Base-by-base conservation (phyloP, 2,797 vertebrate genomes). In the Clarias fuscus region DNA sequence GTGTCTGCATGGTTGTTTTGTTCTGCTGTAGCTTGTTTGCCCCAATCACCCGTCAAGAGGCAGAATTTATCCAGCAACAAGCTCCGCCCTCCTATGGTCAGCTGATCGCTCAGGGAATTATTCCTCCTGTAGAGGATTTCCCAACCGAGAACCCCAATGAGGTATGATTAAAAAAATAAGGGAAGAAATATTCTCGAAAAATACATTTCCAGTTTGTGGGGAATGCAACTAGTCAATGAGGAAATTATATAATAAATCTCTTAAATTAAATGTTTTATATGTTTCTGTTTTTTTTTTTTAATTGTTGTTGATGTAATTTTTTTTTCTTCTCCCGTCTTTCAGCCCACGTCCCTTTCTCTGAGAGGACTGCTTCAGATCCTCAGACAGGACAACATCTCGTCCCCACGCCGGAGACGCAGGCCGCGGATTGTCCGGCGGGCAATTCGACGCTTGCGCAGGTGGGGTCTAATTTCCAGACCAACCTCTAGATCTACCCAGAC, bases 71-170 rank as follows among this genome's bases (percentile, higher is more conserved):
- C 76, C 97, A 97, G 89, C 97, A 97, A 90, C 97, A 98, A 91
- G 97, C 97, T 0, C 97, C 97, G 0, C 97, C 97, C 0, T 98
- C 97, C 53, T 98, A 98, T 0, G 97, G 97, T 86, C 97, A 98
- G 90, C 95, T 98, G 85, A 98, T 98, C 0, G 97, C 97, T 14
- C 97, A 97, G 90, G 97, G 97, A 2, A 94, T 96, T 90, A 98
- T 98, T 87, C 97, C 97, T 0, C 96, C 97, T 10, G 97, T 98
- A 37, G 97, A 98, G 78, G 97, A 98, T 91, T 98, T 98, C 87
- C 97, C 97, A 40, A 97, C 97, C 0, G 97, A 98, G 91, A 97
- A 95, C 88, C 96, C 97, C 5, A 97, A 94, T 73, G 97, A 98
- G 89, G 97, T 98, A 89, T 96, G 94, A 64, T 15, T 3, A 24